Base-by-base conservation (phyloP, 2,888 invertebrate species). In the Arenicola marina region DNA sequence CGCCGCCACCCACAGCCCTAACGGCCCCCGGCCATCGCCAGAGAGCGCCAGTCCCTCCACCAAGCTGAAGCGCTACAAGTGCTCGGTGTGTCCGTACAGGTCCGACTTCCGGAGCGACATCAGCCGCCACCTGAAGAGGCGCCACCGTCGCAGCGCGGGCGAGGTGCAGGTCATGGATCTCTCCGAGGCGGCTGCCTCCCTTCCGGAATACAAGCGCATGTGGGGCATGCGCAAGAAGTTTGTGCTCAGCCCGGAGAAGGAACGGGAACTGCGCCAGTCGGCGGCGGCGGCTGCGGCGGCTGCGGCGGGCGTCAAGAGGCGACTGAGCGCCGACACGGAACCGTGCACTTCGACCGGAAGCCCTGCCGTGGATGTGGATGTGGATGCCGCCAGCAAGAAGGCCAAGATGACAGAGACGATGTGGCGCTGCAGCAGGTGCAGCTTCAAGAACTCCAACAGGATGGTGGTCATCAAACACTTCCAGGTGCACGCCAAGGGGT, bases 31-130 rank as follows among this genome's bases (percentile, higher is more conserved):
- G 11, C 18, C 11, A 24, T 7, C 7, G 7, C 56, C 33, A 18
- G 18, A 26, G 15, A 7, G 11, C 31, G 56, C 11, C 24, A 26
- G 61, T 33, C 24, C 38, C 11, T 26, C 33, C 24, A n/a, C n/a
- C n/a, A 66, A 66, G 44, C 48, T 66, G 24, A 68, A 68, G 59
- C 51, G 62, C 53, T 70, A 65, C 66, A 66, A 66, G 56, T 70
- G 70, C 44, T 64, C 66, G 0, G 33, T 56, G 1, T 70, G 70
- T 60, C 70, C 68, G 15, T 71, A 73, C 53, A 43, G 93, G 74
- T 95, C 95, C 32, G 96, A 96, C 81, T 96, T 95, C 95, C 89
- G 95, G 69, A 95, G 95, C 92, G 96, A 96, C 85, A 93, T 96
- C 65, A 93, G 93, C 31, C 93, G 96, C 83, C 97, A 97, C 83